These are phyloP conservation scores for Ara ararauna DNA, from an alignment of 2,797 vertebrate species.

Conservation along the genomic window DNA sequence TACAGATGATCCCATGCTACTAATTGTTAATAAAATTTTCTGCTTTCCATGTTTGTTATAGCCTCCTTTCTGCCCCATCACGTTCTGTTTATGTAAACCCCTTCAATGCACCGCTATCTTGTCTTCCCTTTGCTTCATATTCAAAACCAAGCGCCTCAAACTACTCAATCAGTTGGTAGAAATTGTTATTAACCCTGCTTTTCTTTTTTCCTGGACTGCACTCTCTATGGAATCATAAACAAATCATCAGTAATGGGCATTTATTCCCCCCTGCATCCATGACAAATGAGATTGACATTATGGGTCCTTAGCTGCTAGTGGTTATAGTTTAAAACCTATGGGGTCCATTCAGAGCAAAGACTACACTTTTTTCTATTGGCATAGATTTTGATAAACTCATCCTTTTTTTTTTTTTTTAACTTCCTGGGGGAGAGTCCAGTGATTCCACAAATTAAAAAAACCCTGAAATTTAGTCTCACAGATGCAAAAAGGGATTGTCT, in stretches of 20 bases:
- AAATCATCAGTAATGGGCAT: neutral
- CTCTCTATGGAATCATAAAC: constrained; percentile 4
- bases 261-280: neutral
- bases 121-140: neutral
- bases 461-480: neutral
- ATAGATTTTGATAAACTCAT: neutral
- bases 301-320: neutral
- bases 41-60: neutral
- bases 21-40: neutral
- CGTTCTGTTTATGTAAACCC: neutral
- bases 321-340: neutral
- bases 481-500: neutral
- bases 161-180: neutral
- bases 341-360: neutral
- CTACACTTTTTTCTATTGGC: neutral
- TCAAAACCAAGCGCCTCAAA: neutral
- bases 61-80: neutral
- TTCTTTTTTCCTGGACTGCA: neutral
- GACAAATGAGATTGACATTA: constrained; percentile 7
- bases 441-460: neutral
- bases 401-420: neutral
- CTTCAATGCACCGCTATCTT: neutral
- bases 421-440: neutral
- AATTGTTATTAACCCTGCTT: neutral
- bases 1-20: neutral